Percentiles rank a stretch among this genome's conserved stretches.
Evolutionary conservation across 2,797 vertebrate species (phyloP).

Genomic region (Pitangus sulphuratus): DNA sequence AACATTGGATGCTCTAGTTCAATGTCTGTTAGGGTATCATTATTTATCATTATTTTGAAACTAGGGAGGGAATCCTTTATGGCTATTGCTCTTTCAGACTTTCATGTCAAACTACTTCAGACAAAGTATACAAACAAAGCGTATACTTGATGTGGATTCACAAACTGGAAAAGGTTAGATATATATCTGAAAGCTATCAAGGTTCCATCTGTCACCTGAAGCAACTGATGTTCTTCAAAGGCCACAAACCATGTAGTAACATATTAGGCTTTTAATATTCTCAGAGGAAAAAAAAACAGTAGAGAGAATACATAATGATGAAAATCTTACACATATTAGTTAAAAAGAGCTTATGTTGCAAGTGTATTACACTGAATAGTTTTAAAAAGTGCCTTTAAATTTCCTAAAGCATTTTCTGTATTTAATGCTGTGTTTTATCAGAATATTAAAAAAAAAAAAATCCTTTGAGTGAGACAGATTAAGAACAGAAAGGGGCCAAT

Average conservation of each 20-base stretch:
- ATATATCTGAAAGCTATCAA: background rate
- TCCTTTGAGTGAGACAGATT: background rate
- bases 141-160: background rate
- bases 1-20: background rate
- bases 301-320: background rate
- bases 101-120: background rate
- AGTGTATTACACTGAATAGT: background rate
- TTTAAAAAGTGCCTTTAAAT: background rate
- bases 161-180: background rate
- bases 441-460: background rate
- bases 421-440: background rate
- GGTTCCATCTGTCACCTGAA: background rate
- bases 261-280: background rate
- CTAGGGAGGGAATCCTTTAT: background rate
- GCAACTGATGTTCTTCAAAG: background rate
- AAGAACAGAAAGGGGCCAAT: background rate
- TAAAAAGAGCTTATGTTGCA: background rate
- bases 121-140: background rate
- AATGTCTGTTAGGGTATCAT: background rate
- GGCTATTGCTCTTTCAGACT: background rate
- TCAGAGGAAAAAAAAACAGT: accelerated
- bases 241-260: background rate
- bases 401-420: background rate
- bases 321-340: background rate
- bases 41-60: background rate